phyloP scores from a whole-genome alignment of 2,113 vertebrate genomes.

The Merops nubicus region DNA sequence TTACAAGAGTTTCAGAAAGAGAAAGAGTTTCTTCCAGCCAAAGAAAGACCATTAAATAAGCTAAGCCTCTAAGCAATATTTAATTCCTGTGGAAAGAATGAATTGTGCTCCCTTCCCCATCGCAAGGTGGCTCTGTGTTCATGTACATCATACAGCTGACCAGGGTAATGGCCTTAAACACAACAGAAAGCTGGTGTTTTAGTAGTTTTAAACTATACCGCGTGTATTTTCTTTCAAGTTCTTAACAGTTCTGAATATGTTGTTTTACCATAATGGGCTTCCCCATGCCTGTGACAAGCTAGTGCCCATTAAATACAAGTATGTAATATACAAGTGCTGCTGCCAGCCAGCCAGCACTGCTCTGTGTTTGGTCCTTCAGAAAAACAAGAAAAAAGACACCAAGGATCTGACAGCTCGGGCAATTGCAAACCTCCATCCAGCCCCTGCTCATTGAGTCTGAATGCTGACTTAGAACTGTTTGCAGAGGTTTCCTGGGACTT shows the following conservation, averaged over 20 bases:
- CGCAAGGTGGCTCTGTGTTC: background rate
- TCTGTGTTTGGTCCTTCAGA: background rate
- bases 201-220: background rate
- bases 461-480: background rate
- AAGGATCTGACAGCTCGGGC: background rate
- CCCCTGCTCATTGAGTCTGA: background rate
- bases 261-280: background rate
- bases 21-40: too few species aligned
- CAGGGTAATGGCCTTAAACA: background rate
- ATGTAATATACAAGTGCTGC: rapidly evolving
- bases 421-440: background rate
- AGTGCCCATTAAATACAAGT: rapidly evolving
- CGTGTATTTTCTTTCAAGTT: background rate
- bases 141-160: background rate
- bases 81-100: background rate
- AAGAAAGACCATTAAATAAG: background rate
- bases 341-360: rapidly evolving
- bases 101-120: background rate
- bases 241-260: background rate
- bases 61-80: background rate
- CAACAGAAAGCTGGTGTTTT: background rate
- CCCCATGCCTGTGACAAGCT: background rate
- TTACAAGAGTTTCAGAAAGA: background rate
- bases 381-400: too few species aligned
- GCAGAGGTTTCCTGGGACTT: background rate